Base-by-base conservation (phyloP, 2,888 invertebrate species). In the Anthoptus insignis region DNA sequence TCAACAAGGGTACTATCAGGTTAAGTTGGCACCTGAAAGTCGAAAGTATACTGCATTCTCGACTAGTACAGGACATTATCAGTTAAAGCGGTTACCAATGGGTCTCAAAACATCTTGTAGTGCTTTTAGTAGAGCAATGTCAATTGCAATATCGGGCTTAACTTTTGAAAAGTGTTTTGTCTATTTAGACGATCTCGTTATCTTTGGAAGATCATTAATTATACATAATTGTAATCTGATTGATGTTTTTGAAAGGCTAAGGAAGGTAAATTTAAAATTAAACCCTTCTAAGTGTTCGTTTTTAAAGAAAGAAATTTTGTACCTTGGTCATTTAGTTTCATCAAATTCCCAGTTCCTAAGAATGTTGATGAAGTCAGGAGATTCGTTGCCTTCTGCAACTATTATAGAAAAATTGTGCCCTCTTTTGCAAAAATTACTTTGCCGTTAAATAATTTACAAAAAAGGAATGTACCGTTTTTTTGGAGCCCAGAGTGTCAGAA, bases 391-490 rank as follows among this genome's bases (percentile, higher is more conserved):
- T 32, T 32, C 11, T 32, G 32, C 50, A 65, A 66, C 68, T 16
- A n/a, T n/a, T 32, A 32, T 32, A 2, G 32, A 32, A 32, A 32
- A 32, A 9, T 32, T 9, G 32, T 32, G 2, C 32, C 32, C 16
- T n/a, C 59, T 11, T 72, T 70, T 57, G 57, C 69, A 7, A 52
- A 61, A 42, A 67, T 70, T 21, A 53, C 68, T 5, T 8, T 47
- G 1, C 71, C 70, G 3, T 54, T 75, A 53, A 73, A 72, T 67
- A 65, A 69, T 13, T 64, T 74, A 59, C 56, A 56, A 45, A 47
- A 59, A 7, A 73, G 72, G 66, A 29, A 65, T 66, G 21, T 21
- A 21, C 13, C n/a, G 4, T 76, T 74, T 64, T 29, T 42, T 11
- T 72, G 70, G 71, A 47, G 49, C 21, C 5, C 47, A 13, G 45